Base-by-base conservation (phyloP, 2,888 invertebrate species). In the Sminthurinus aureus region DNA sequence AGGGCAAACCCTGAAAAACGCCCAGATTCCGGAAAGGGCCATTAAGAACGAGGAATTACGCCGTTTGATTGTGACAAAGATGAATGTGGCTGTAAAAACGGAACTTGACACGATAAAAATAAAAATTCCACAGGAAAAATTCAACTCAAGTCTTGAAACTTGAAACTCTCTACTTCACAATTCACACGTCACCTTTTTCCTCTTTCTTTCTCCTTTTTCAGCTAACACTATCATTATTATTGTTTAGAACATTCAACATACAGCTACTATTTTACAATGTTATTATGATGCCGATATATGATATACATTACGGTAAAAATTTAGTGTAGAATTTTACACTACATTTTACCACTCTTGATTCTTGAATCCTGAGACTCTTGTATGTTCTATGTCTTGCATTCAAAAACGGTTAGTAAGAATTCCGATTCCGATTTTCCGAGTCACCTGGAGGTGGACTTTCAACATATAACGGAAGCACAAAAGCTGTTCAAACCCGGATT, bases 31-130 rank as follows among this genome's bases (percentile, higher is more conserved):
- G 75, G 75, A 75, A 75, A 75, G 38, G n/a, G 51, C 75, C 75
- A 75, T 75, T 75, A 75, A 75, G 75, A n/a, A n/a, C n/a, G n/a
- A n/a, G n/a, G n/a, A 75, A 75, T 75, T 75, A 75, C 52, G n/a
- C 73, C 73, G 38, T 38, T 38, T 38, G 38, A 73, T 22, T 73
- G 75, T 75, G 75, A 52, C 75, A 75, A 75, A 51, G 52, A 75
- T 51, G 75, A 75, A 75, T 75, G 69, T 20, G 18, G n/a, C 75
- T 50, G 51, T 20, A 13, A 38, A 75, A 71, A 26, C 13, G 24
- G 22, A 13, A 71, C 69, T 69, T n/a, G 9, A n/a, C 22, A 24
- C 24, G 20, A 24, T 71, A 24, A 24, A n/a, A 22, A 22, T 67
- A n/a, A 71, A 71, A 71, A 26, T 71, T 24, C 9, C 71, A 22